These are phyloP conservation scores for Troglohyphantes excavatus DNA, from an alignment of 2,888 invertebrate species.

Conservation along the genomic window DNA sequence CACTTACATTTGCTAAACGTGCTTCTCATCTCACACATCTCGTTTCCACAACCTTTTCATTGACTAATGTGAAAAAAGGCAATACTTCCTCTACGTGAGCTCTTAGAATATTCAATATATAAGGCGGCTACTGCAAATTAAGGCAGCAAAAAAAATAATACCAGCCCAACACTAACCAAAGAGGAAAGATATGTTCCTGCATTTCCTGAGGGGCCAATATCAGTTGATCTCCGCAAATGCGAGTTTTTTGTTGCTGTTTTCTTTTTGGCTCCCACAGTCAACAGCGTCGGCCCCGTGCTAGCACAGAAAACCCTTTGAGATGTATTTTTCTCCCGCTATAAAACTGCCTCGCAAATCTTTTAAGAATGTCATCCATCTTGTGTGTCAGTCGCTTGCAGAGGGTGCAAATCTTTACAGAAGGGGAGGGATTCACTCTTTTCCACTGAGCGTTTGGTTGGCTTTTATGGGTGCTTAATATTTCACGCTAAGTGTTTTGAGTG, in stretches of 20 bases:
- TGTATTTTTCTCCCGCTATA: constrained; percentile 48
- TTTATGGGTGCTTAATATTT: neutral
- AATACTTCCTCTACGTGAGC: constrained; percentile 2
- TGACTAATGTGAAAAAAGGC: neutral
- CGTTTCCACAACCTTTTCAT: neutral
- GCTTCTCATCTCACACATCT: neutral
- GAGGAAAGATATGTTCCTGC: constrained; percentile 53
- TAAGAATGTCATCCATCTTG: constrained; percentile 75
- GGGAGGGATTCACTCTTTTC: neutral
- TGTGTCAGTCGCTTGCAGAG: constrained; percentile 54
- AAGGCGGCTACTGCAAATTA: constrained; percentile 8
- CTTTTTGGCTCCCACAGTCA: neutral
- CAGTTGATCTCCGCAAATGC: constrained; percentile 62
- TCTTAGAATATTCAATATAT: constrained; percentile 25
- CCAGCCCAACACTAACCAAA: constrained; percentile 34
- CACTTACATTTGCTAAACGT: neutral
- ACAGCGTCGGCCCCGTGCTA: neutral
- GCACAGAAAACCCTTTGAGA: constrained; percentile 40
- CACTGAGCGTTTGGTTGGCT: neutral
- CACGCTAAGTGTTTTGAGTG: neutral
- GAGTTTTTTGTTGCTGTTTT: constrained; percentile 7
- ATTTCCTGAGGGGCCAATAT: constrained; percentile 55
- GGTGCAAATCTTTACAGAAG: constrained; percentile 56
- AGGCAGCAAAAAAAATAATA: neutral
- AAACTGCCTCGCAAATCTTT: constrained; percentile 71